Evolutionary conservation across 2,113 vertebrate genomes (phyloP), one percentile per base, ranked within the genome.

Genomic region (Thomomys bottae): DNA sequence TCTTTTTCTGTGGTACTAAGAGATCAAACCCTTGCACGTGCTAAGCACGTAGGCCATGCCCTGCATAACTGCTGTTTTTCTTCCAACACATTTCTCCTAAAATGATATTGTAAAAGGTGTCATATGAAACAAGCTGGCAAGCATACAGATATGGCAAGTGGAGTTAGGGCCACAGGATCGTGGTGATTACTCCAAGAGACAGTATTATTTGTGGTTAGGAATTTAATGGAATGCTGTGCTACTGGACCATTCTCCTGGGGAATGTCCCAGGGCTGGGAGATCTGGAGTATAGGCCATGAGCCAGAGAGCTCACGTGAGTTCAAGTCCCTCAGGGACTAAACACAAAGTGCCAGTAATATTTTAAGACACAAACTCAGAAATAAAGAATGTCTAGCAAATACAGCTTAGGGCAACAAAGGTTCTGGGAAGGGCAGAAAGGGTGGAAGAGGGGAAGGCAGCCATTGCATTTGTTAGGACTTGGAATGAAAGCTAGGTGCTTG

Each of bases 331-430:
- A 15, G 95, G 95, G 72, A 94, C 81, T 49, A 76, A 76, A 38
- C 64, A 40, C 59, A 49, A 90, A 84, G 78, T 96, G 61, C 82
- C 63, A 87, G 89, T 34, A 95, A 95, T 95, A 96, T 96, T 96
- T 96, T 96, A 94, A 95, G 96, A 94, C 40, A 92, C 80, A 94
- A 95, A 87, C 84, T 96, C 94, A 96, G 92, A 94, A 96, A 96
- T 94, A 90, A 96, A 96, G 88, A 96, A 96, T 93, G 94, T 95
- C 93, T 92, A 94, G 40, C 67, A 93, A 95, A 87, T 71, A 86
- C 40, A 88, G 89, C 76, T 0, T 18, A 93, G 34, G 72, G 67
- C 90, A 72, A 81, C 68, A 86, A 85, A 92, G 91, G 57, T 82
- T 94, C 88, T 92, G 93, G 66, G 78, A 84, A 94, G 94, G 91